Evolutionary conservation across 2,888 invertebrate genomes (phyloP), one percentile per base, ranked within the genome.

Genomic region (Pemphredon lugubris): DNA sequence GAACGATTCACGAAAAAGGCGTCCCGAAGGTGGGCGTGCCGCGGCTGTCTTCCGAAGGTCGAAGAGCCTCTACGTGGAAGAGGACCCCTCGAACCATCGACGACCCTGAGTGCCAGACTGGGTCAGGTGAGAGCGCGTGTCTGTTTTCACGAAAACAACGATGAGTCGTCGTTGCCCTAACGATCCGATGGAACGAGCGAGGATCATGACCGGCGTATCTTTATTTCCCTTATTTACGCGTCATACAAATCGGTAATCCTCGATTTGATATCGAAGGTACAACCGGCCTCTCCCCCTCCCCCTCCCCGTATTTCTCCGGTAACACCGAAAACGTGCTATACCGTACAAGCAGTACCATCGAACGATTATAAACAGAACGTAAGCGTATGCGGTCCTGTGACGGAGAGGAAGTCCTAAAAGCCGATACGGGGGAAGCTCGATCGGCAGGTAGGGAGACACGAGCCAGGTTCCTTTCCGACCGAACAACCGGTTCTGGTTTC

Each of bases 401-500:
- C 66, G 69, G 60, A 65, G 59, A 73, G 76, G 76, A 79, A 79
- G 74, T 79, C 79, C 63, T 79, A 67, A 75, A 73, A 71, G 77
- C 65, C 60, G 67, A 66, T 72, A 58, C 50, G 44, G 5, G 42
- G 59, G 63, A 53, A 63, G 74, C 60, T 67, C 60, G 73, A 64
- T 66, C 67, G 78, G 20, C 42, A 51, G 63, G 50, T 42, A 48
- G 58, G 32, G 54, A 45, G 63, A 34, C 65, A 57, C 65, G 68
- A 72, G 75, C 75, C 75, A 58, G 67, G 65, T 67, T 67, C 61
- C 72, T 75, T 64, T 54, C 59, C 67, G 63, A 57, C 57, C 50
- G 64, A 64, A 69, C 74, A 81, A 83, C 83, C 82, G 77, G 79
- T 76, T 79, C 75, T 75, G 75, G 75, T 81, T 80, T 78, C 81